These are phyloP conservation scores for Psococerastis gibbosa DNA, from an alignment of 2,888 invertebrate genomes.

Conservation along the genomic window DNA sequence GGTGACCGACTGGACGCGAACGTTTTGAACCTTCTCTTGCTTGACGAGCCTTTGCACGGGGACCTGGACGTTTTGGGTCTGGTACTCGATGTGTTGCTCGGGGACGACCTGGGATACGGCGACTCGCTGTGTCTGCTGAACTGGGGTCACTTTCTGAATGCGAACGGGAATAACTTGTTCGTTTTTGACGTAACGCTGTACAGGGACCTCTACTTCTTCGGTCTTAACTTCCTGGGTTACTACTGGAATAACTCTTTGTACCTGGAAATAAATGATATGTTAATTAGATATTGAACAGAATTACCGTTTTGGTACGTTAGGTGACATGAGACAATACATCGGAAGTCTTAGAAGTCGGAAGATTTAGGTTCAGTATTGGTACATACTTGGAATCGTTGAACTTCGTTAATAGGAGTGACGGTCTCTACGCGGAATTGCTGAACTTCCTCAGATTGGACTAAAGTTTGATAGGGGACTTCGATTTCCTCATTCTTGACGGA, in stretches of 20 bases:
- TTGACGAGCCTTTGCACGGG: constrained; percentile 6
- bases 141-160: constrained; percentile 4
- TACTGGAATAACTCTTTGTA: constrained; percentile 2
- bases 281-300: too few relatives aligned
- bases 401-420: constrained; percentile 6
- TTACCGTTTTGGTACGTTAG: too few relatives aligned
- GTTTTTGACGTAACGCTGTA: constrained; percentile 5
- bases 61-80: constrained; percentile 3
- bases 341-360: too few relatives aligned
- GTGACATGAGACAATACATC: too few relatives aligned
- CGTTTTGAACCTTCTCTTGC: constrained; percentile 1
- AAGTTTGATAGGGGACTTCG: constrained; percentile 1
- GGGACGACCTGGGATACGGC: constrained; percentile 4
- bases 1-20: constrained; percentile 2
- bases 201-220: constrained; percentile 3
- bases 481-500: constrained; percentile 1
- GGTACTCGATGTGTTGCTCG: constrained; percentile 7
- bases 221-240: constrained; percentile 8
- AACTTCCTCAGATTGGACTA: constrained; percentile 4
- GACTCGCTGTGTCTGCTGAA: constrained; percentile 2
- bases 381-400: constrained; percentile 2
- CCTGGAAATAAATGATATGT: too few relatives aligned
- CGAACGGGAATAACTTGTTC: neutral
- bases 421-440: constrained; percentile 7
- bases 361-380: too few relatives aligned